Evolutionary conservation across 1,140 invertebrate species (phyloP), one percentile per base, ranked within the genome.

Genomic region (Drosophila baimaii): DNA sequence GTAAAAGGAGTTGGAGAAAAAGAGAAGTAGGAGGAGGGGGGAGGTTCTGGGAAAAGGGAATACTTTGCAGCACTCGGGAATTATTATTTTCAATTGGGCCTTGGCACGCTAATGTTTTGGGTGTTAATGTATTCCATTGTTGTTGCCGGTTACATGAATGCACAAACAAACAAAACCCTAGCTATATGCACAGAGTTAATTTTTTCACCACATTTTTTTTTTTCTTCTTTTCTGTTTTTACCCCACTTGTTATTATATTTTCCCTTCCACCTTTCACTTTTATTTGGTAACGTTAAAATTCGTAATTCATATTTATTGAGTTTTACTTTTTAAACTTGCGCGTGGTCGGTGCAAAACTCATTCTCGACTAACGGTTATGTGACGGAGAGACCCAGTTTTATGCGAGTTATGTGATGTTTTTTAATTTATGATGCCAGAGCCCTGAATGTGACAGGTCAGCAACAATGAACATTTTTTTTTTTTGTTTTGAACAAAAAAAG

Each of bases 271-370:
- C 41, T 47, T 58, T 58, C 56, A 58, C 25, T 58, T 58, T 58
- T 49, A 29, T 58, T 58, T 49, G 39, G 21, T 49, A 58, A 66
- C 70, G 54, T 58, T 27, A 70, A 65, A 73, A 68, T 62, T 74
- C 63, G 61, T 78, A 73, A 58, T 78, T 79, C 77, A 66, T 79
- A 78, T 78, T 73, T 79, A 79, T 79, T 58, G 61, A 62, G 44
- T 58, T 77, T 51, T 46, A 47, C 29, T 61, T 52, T 64, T 65
- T 41, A 46, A 58, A 41, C 41, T 44, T 47, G 25, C 27, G 44
- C 27, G 44, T 51, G 56, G 27, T 21, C 25, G 17, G 25, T 47
- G 17, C 17, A 47, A 21, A 58, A 29, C 39, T 29, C 37, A 58
- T 58, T 58, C 41, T 21, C 56, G 12, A 29, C 41, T 47, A 58